These are phyloP conservation scores for Nyctibius grandis DNA, from an alignment of 2,797 vertebrate genomes.

Conservation along the genomic window DNA sequence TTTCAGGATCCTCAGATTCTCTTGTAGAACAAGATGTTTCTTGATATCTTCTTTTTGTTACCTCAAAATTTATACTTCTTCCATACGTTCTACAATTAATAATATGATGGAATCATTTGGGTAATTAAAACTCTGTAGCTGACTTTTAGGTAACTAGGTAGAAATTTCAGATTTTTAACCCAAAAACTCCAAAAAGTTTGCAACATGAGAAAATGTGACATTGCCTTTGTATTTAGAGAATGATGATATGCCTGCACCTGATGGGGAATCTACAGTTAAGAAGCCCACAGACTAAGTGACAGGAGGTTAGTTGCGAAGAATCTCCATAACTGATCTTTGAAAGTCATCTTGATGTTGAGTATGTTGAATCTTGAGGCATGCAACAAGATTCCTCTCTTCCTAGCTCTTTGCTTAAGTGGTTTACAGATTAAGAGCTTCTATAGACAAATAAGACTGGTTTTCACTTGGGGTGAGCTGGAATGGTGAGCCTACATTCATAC, in stretches of 20 bases:
- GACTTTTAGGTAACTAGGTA: background rate
- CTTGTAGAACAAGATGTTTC: background rate
- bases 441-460: background rate
- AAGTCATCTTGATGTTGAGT: background rate
- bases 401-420: background rate
- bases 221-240: background rate
- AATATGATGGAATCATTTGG: background rate
- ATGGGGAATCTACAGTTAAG: background rate
- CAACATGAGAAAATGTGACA: background rate
- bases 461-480: background rate
- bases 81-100: background rate
- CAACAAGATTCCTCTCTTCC: background rate
- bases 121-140: background rate
- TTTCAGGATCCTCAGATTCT: background rate
- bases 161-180: background rate
- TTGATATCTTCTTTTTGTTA: background rate
- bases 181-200: background rate
- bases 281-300: background rate
- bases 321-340: background rate
- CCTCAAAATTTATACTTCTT: background rate
- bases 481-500: background rate
- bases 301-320: background rate
- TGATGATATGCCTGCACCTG: background rate
- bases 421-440: background rate
- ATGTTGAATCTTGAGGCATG: background rate